These are phyloP conservation scores for Chondrilla cf. caribensis DNA, from an alignment of 37 sponge, comb jelly and placozoan genomes.

Conservation along the genomic window DNA sequence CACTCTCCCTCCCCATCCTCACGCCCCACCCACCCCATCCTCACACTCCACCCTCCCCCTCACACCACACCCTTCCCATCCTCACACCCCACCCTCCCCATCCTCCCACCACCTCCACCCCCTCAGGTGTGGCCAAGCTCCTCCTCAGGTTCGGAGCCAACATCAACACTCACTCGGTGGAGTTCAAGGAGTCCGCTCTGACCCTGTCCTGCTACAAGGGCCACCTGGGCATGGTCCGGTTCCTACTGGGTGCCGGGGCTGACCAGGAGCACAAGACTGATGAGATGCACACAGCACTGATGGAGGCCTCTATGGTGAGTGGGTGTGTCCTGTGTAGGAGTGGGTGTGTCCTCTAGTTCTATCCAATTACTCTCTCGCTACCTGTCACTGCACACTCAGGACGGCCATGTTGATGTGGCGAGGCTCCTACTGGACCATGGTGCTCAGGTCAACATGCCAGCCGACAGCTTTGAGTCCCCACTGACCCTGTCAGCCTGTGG, in stretches of 20 bases:
- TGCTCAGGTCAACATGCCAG: slow-evolving; percentile 88
- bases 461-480: slow-evolving; percentile 86
- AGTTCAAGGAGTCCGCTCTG: slow-evolving; percentile 89
- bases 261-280: slow-evolving; percentile 92
- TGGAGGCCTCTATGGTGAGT: slow-evolving; percentile 82
- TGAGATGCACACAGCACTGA: slow-evolving; percentile 91
- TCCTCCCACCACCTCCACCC: no score
- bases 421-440: slow-evolving; percentile 76
- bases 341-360: background rate
- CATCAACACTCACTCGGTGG: slow-evolving; percentile 83
- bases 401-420: slow-evolving; percentile 88
- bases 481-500: slow-evolving; percentile 84
- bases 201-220: slow-evolving; percentile 88
- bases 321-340: background rate
- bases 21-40: no score
- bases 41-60: no score
- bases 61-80: no score
- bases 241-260: slow-evolving; percentile 74
- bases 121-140: slow-evolving; percentile 68
- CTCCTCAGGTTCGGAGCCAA: slow-evolving; percentile 61
- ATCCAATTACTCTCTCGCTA: no score
- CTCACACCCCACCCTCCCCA: no score
- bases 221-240: slow-evolving; percentile 82
- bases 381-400: slow-evolving; percentile 7
- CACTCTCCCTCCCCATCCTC: no score